Conservation (phyloP, 1,140 invertebrate genomes). For the Hylaeus anthracinus region DNA sequence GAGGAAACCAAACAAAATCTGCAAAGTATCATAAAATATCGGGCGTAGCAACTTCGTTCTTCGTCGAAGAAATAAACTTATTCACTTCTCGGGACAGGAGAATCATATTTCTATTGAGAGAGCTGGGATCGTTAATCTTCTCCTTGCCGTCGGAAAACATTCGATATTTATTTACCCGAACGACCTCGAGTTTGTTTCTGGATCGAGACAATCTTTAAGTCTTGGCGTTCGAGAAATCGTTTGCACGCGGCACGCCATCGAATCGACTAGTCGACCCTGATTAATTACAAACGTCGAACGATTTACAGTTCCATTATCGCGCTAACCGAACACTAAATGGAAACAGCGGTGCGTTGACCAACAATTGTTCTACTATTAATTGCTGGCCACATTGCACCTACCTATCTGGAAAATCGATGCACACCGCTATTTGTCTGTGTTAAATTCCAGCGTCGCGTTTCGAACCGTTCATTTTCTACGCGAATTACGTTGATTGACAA, state of each 20-base stretch:
- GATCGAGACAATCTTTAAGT: slow-evolving; percentile 8
- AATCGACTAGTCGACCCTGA: slow-evolving; percentile 52
- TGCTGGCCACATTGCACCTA: slow-evolving; percentile 32
- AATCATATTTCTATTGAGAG: too few relatives aligned
- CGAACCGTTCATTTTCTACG: slow-evolving; percentile 4
- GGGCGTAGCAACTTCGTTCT: neutral
- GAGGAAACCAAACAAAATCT: neutral
- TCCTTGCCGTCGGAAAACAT: too few relatives aligned
- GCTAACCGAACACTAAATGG: slow-evolving; percentile 46
- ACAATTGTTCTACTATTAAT: slow-evolving; percentile 52
- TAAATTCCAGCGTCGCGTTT: slow-evolving; percentile 4
- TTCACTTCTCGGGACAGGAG: too few relatives aligned
- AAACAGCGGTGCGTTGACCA: slow-evolving; percentile 46
- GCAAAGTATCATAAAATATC: neutral
- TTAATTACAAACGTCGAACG: slow-evolving; percentile 55
- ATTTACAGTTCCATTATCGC: slow-evolving; percentile 58
- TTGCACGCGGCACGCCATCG: slow-evolving; percentile 24
- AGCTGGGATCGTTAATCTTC: neutral
- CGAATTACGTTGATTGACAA: slow-evolving; percentile 29
- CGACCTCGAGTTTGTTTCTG: neutral
- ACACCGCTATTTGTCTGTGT: neutral
- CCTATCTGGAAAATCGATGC: slow-evolving; percentile 36
- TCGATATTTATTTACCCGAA: neutral
- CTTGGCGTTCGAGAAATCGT: slow-evolving; percentile 31
- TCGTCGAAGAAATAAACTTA: neutral